These are phyloP conservation scores for Mormyrus proboscirostris DNA, from an alignment of 2,797 vertebrate genomes.

Conservation along the genomic window DNA sequence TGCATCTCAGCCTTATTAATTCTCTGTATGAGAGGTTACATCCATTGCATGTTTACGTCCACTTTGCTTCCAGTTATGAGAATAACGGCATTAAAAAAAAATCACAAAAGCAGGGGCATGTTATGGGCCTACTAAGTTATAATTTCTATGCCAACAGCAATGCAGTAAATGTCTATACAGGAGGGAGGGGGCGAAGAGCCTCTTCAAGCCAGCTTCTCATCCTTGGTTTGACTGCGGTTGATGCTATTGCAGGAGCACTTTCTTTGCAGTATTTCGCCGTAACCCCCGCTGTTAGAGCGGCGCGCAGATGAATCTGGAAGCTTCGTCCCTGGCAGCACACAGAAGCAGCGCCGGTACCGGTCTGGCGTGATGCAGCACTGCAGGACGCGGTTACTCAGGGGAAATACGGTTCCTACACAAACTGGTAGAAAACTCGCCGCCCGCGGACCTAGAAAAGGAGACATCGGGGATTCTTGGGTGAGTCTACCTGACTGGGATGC, in stretches of 20 bases:
- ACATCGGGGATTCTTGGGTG: background rate
- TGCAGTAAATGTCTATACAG: constrained; percentile 23
- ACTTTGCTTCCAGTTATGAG: background rate
- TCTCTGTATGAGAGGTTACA: background rate
- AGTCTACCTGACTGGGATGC: background rate
- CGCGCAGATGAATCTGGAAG: background rate
- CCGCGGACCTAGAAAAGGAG: background rate
- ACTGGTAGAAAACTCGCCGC: background rate
- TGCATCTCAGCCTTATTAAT: background rate
- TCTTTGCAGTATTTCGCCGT: background rate
- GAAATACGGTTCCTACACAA: background rate
- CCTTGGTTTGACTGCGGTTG: background rate
- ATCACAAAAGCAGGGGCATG: background rate
- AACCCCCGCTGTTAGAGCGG: background rate
- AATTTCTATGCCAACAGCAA: constrained; percentile 16
- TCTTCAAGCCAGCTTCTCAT: background rate
- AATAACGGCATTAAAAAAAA: background rate
- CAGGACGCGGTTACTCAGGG: background rate
- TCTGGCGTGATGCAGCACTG: constrained; percentile 7
- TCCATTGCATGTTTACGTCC: background rate
- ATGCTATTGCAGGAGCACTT: background rate
- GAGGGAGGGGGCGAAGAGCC: background rate
- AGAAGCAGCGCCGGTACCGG: background rate
- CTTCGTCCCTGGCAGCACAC: background rate
- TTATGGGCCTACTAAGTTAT: background rate